Percentiles rank a stretch among this genome's conserved stretches.
Evolutionary conservation across 2,888 invertebrate genomes (phyloP).

Genomic region (Hypsopygia costalis): DNA sequence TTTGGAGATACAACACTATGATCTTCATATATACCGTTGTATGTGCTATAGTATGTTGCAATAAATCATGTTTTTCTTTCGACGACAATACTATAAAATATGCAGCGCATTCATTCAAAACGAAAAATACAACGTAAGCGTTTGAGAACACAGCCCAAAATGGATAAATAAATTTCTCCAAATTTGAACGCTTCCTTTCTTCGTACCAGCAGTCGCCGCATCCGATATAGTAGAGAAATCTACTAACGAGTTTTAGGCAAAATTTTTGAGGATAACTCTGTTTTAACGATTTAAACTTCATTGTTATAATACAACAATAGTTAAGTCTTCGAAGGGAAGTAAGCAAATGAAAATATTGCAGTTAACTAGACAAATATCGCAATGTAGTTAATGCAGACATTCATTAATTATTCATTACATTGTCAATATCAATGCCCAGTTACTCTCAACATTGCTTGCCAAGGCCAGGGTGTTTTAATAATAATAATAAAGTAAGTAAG

Average conservation of each 20-base stretch:
- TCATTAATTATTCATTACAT: no score
- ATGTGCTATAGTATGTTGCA: conserved; percentile 41
- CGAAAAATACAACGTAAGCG: no score
- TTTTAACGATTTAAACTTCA: conserved; percentile 2
- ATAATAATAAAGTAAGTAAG: no score
- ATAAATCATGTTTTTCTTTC: conserved; percentile 40
- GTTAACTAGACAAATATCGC: no score
- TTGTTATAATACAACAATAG: no score
- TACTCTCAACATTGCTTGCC: no score
- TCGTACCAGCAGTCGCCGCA: conserved; percentile 16
- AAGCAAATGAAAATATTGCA: no score
- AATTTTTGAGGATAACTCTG: conserved; percentile 15
- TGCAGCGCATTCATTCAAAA: no score
- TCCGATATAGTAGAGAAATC: conserved; percentile 12
- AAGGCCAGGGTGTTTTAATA: no score
- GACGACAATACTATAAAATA: conserved; percentile 30
- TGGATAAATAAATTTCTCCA: background rate
- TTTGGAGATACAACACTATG: conserved; percentile 32
- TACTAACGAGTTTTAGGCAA: conserved; percentile 12
- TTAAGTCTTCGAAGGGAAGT: no score
- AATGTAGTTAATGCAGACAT: no score
- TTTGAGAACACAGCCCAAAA: background rate
- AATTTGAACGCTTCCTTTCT: background rate
- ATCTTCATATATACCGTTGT: conserved; percentile 36
- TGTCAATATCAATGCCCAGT: no score